Evolutionary conservation across 2,113 vertebrate species (phyloP).

Genomic region (Phyllopteryx taeniolatus): DNA sequence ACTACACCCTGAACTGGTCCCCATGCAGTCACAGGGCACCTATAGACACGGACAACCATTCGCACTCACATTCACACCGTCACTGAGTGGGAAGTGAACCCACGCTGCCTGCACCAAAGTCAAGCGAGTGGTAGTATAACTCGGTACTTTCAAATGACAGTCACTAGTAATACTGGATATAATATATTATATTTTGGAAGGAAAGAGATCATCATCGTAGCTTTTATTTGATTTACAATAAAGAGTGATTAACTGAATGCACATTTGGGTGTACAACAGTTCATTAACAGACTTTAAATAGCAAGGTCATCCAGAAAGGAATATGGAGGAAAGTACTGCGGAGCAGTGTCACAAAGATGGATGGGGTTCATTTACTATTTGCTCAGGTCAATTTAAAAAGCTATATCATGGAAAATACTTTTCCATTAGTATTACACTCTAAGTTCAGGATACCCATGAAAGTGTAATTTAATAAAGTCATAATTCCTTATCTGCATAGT

Average conservation of each 20-base stretch:
- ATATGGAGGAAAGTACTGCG: conserved; percentile 61
- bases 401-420: conserved; percentile 62
- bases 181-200: not conserved
- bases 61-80: too few species aligned
- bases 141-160: too few species aligned
- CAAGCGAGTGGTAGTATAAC: too few species aligned
- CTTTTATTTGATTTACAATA: conserved; percentile 22
- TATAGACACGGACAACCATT: too few species aligned
- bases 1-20: too few species aligned
- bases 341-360: conserved; percentile 70
- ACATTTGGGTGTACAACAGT: conserved; percentile 34
- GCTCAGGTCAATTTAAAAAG: conserved; percentile 71
- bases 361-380: conserved; percentile 73
- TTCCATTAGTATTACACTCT: conserved; percentile 64
- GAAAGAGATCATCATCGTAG: not conserved
- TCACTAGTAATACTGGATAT: not conserved
- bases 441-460: conserved; percentile 49
- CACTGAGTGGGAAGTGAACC: too few species aligned
- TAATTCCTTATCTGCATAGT: conserved; percentile 20
- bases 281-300: conserved; percentile 59
- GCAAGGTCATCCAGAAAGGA: conserved; percentile 67
- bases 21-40: too few species aligned
- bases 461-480: conserved; percentile 27
- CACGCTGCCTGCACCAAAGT: too few species aligned
- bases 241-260: conserved; percentile 43